These are phyloP conservation scores for Falco peregrinus DNA, from an alignment of 2,797 vertebrate species.

Conservation along the genomic window DNA sequence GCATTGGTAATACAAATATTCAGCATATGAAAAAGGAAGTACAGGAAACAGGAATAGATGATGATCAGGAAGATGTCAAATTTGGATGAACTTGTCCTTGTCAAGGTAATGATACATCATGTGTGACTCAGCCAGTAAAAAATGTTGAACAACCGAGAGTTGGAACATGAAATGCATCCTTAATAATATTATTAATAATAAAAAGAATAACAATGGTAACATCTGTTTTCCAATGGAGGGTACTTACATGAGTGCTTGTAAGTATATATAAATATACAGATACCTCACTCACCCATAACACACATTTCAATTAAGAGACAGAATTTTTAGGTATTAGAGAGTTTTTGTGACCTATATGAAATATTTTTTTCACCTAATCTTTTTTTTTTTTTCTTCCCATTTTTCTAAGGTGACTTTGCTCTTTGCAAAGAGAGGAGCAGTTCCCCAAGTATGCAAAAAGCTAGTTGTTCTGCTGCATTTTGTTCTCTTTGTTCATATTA, in stretches of 20 bases:
- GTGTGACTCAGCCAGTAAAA: not conserved
- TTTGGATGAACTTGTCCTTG: not conserved
- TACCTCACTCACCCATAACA: not conserved
- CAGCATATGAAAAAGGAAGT: not conserved
- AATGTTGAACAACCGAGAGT: not conserved
- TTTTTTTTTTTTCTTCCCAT: not conserved
- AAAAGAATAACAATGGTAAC: accelerated
- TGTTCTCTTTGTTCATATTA: not conserved
- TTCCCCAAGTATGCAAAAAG: not conserved
- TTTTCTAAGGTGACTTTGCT: not conserved
- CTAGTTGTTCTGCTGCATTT: not conserved
- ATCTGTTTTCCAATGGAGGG: not conserved
- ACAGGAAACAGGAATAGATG: not conserved
- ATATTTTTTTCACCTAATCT: not conserved
- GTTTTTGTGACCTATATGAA: not conserved
- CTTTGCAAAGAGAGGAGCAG: not conserved
- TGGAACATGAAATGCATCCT: not conserved
- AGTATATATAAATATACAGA: not conserved
- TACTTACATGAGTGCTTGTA: not conserved
- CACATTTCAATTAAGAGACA: not conserved
- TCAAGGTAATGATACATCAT: not conserved
- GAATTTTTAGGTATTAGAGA: not conserved
- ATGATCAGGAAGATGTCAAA: not conserved
- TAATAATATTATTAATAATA: not conserved
- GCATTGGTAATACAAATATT: not conserved